These are phyloP conservation scores for Litoditis marina DNA, from an alignment of 2,888 invertebrate genomes.

Conservation along the genomic window DNA sequence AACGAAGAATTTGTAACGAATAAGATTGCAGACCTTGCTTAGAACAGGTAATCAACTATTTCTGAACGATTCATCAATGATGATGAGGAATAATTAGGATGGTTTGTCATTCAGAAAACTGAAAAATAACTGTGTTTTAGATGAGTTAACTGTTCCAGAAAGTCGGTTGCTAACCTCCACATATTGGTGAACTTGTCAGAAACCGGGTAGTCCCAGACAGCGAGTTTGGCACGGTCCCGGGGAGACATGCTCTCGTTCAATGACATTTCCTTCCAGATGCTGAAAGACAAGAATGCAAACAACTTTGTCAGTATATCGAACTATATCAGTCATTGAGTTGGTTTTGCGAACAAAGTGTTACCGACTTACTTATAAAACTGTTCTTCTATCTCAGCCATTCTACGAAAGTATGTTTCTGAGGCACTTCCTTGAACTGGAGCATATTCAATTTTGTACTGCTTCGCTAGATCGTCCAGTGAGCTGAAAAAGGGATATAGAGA, in stretches of 20 bases:
- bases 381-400: constrained; percentile 92
- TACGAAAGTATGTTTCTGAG: constrained; percentile 86
- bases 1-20: neutral
- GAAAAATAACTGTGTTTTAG: no score
- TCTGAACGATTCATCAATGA: no score
- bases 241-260: constrained; percentile 86
- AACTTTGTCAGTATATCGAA: no score
- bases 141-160: no score
- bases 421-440: constrained; percentile 84
- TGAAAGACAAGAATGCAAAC: constrained; percentile 63
- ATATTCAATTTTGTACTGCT: constrained; percentile 92
- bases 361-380: constrained; percentile 86
- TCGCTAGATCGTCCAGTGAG: constrained; percentile 82
- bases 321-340: no score
- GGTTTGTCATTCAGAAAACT: no score
- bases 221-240: constrained; percentile 84
- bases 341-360: neutral
- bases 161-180: constrained; percentile 80
- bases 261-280: constrained; percentile 97
- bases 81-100: no score
- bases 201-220: constrained; percentile 98
- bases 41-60: no score
- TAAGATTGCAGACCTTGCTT: neutral
- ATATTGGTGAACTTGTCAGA: constrained; percentile 97
- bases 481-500: constrained; percentile 34